A percentile compares a stretch with the other conserved stretches of the same genome.
Conservation (phyloP, 2,113 vertebrate species). For the Cyprinodon brontotheroides region DNA sequence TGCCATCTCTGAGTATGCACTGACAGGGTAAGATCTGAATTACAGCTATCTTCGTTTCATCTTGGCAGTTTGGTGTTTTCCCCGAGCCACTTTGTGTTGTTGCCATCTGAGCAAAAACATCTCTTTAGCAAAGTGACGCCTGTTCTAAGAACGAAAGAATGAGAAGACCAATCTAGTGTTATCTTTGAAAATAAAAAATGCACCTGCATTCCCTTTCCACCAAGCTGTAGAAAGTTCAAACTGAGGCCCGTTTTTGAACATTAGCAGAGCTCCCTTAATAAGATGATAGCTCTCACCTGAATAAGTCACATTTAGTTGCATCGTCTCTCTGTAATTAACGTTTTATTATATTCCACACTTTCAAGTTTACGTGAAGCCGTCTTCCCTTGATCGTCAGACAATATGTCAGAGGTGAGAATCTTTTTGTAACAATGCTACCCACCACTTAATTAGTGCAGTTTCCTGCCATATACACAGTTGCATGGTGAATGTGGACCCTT, state of each 20-base stretch:
- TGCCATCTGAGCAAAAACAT: conserved; percentile 46
- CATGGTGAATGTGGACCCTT: conserved; percentile 38
- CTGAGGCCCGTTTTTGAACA: conserved; percentile 33
- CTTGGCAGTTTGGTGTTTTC: conserved; percentile 58
- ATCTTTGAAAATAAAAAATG: conserved; percentile 42
- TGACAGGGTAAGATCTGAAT: conserved; percentile 74
- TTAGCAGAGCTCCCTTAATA: conserved; percentile 17
- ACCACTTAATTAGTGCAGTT: conserved; percentile 65
- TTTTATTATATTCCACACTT: conserved; percentile 18
- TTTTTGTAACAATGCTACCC: conserved; percentile 56
- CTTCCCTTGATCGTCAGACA: conserved; percentile 42
- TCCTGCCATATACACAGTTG: conserved; percentile 36
- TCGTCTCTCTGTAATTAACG: background rate
- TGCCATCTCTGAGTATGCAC: conserved; percentile 66
- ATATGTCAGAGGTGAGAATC: conserved; percentile 58
- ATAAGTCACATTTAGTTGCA: background rate
- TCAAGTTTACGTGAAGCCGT: conserved; percentile 18
- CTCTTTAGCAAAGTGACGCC: conserved; percentile 59
- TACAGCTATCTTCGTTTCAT: conserved; percentile 70
- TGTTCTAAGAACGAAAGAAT: conserved; percentile 40
- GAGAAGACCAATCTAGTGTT: conserved; percentile 52
- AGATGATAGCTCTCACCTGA: background rate
- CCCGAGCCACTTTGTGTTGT: conserved; percentile 58
- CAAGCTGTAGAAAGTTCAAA: conserved; percentile 27
- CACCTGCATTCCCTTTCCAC: conserved; percentile 31